Conservation (phyloP, 2,113 vertebrate genomes). For the Sisor rabdophorus region DNA sequence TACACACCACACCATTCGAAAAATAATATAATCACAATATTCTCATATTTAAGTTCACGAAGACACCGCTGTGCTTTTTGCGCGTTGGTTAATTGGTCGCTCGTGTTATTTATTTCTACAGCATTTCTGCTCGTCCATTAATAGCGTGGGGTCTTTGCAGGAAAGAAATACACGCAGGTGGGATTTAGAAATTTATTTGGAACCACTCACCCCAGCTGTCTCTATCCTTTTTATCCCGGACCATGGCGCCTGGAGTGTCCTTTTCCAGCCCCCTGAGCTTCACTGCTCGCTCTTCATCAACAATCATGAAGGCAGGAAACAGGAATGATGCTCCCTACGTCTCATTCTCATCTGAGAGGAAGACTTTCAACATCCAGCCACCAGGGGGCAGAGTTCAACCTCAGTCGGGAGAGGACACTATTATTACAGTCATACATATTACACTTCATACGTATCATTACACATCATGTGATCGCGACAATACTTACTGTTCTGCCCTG, state of each 20-base stretch:
- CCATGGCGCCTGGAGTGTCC: conserved; percentile 65
- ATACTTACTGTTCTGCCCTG: too few relatives aligned
- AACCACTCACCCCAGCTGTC: conserved; percentile 93
- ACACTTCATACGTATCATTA: too few relatives aligned
- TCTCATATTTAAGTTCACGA: not conserved
- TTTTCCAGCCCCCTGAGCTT: conserved; percentile 44
- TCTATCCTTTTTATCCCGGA: conserved; percentile 79
- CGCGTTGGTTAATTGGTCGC: not conserved
- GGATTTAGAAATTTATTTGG: conserved; percentile 46
- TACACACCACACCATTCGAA: not conserved
- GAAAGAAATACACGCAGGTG: conserved; percentile 11
- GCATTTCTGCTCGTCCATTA: not conserved
- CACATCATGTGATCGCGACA: too few relatives aligned
- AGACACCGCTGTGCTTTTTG: not conserved
- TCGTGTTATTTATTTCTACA: not conserved
- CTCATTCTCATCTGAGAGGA: conserved; percentile 52
- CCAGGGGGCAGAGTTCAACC: conserved; percentile 51
- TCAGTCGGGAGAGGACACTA: not conserved
- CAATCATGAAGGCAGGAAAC: conserved; percentile 59
- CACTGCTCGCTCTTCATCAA: conserved; percentile 50
- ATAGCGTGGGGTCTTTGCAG: not conserved
- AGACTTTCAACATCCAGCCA: accelerated
- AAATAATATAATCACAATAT: not conserved
- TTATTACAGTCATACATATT: too few relatives aligned
- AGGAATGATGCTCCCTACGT: conserved; percentile 63